A percentile compares a stretch with the other conserved stretches of the same genome.
Evolutionary conservation across 2,888 invertebrate species (phyloP).

Genomic region (Yponomeuta malinellus): DNA sequence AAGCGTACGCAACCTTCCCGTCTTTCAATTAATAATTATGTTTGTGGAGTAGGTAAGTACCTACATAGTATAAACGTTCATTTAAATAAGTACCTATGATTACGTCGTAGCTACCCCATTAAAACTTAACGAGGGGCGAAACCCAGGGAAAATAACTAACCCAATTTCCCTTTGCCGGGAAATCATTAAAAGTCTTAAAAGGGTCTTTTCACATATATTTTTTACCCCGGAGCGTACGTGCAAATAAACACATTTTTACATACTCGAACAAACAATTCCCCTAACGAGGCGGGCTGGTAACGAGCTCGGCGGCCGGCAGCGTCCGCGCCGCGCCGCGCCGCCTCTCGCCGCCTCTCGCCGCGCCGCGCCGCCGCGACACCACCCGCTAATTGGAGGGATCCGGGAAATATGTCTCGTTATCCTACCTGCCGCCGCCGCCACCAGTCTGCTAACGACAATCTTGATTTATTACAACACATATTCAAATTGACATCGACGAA

Average conservation of each 20-base stretch:
- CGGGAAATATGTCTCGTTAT: slow-evolving; percentile 67
- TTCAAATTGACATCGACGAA: slow-evolving; percentile 55
- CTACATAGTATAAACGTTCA: slow-evolving; percentile 46
- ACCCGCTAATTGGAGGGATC: slow-evolving; percentile 65
- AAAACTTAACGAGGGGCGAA: slow-evolving; percentile 75
- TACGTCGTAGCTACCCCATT: slow-evolving; percentile 75
- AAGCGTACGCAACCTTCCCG: background rate
- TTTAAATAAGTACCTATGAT: slow-evolving; percentile 75
- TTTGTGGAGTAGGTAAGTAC: slow-evolving; percentile 40
- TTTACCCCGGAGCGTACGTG: slow-evolving; percentile 71
- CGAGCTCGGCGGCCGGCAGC: slow-evolving; percentile 44
- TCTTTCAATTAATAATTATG: slow-evolving; percentile 6
- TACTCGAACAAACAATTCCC: slow-evolving; percentile 75
- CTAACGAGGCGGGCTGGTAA: slow-evolving; percentile 71
- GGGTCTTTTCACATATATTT: slow-evolving; percentile 74
- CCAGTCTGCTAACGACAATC: slow-evolving; percentile 42
- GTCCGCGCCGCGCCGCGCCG: slow-evolving; percentile 22
- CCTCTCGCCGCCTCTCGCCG: slow-evolving; percentile 18
- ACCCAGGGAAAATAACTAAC: slow-evolving; percentile 75
- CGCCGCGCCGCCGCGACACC: slow-evolving; percentile 22
- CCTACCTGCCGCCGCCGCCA: slow-evolving; percentile 42
- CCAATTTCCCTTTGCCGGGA: slow-evolving; percentile 76
- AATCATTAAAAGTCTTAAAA: slow-evolving; percentile 77
- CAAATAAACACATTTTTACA: slow-evolving; percentile 77
- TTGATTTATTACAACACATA: slow-evolving; percentile 59